phyloP scores from a whole-genome alignment of 1,140 invertebrate genomes.

The Trachymyrmex cornetzi region DNA sequence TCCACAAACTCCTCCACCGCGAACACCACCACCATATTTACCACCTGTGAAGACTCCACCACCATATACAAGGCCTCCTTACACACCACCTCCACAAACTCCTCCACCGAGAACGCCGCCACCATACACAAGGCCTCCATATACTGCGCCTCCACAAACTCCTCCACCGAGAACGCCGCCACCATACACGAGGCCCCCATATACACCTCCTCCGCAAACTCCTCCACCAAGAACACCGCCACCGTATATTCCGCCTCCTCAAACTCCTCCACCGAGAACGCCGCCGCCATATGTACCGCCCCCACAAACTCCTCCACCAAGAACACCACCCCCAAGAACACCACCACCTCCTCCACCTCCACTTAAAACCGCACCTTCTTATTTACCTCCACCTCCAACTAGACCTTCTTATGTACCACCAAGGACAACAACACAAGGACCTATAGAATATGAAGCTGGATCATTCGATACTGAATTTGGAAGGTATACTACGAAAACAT shows the following conservation, averaged over 20 bases:
- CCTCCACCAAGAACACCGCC: conserved; percentile 34
- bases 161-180: conserved; percentile 34
- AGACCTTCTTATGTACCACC: conserved; percentile 42
- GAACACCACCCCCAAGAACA: conserved; percentile 52
- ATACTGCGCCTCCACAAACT: neutral
- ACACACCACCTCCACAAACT: conserved; percentile 13
- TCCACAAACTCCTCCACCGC: conserved; percentile 39
- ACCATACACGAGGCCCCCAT: conserved; percentile 54
- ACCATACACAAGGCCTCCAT: neutral
- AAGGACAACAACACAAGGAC: neutral
- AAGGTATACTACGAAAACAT: neutral
- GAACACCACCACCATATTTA: conserved; percentile 29
- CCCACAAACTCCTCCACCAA: conserved; percentile 42
- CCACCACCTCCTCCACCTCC: conserved; percentile 49
- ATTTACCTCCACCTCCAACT: conserved; percentile 50
- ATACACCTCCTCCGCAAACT: neutral
- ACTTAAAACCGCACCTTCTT: conserved; percentile 51
- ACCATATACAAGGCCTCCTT: too few species aligned
- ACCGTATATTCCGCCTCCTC: conserved; percentile 17
- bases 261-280: conserved; percentile 12
- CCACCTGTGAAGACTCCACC: too few species aligned
- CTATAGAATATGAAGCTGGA: neutral
- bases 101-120: conserved; percentile 51
- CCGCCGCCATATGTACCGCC: conserved; percentile 35
- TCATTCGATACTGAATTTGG: neutral